Percentiles rank a stretch among this genome's conserved stretches.
Conservation (phyloP, 2,113 vertebrate species). For the Crotalus horridus region DNA sequence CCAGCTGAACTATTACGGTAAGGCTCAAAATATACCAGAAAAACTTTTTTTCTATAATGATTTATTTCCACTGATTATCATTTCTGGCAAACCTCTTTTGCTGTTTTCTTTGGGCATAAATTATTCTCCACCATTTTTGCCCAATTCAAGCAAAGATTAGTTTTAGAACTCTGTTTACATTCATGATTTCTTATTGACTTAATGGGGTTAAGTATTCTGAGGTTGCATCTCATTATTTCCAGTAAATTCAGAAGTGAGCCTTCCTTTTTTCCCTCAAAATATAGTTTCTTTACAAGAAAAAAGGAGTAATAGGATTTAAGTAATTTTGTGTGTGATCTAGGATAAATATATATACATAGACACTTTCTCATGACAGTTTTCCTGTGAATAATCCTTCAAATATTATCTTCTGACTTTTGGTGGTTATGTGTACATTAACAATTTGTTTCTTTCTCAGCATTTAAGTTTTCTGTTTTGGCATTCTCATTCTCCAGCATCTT, state of each 20-base stretch:
- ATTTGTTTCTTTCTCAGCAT: neutral
- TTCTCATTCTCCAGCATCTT: neutral
- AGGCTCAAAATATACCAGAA: neutral
- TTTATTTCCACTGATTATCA: neutral
- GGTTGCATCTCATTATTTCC: neutral
- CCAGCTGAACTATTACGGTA: accelerated
- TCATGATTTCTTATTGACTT: neutral
- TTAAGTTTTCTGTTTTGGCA: neutral
- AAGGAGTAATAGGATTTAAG: neutral
- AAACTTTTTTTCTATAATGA: neutral
- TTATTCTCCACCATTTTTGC: neutral
- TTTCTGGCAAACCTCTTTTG: neutral
- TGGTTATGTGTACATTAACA: neutral
- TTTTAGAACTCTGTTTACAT: neutral
- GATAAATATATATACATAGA: neutral
- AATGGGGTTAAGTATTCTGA: neutral
- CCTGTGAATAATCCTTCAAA: neutral
- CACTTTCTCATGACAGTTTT: neutral
- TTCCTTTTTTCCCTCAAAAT: neutral
- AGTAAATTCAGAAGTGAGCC: neutral
- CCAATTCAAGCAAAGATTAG: neutral
- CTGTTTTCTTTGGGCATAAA: neutral
- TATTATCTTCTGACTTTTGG: neutral
- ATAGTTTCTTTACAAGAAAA: neutral
- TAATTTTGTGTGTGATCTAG: neutral